These are phyloP conservation scores for Chroicocephalus ridibundus DNA, from an alignment of 2,113 vertebrate species.

Conservation along the genomic window DNA sequence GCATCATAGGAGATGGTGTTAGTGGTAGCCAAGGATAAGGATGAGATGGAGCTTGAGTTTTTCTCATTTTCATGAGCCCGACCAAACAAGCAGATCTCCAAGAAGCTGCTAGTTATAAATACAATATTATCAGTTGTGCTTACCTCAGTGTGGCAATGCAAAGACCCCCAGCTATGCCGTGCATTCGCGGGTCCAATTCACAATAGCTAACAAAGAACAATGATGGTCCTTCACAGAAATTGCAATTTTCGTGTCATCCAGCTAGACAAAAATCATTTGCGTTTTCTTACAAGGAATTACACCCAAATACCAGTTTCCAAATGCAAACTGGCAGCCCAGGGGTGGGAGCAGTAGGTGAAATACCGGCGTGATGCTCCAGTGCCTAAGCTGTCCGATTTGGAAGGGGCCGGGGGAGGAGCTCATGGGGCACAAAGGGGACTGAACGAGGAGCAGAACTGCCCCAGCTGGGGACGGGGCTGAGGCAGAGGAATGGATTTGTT, in stretches of 20 bases:
- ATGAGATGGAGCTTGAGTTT: not conserved
- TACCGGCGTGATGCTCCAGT: fast-evolving
- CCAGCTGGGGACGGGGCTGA: not conserved
- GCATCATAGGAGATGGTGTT: fast-evolving
- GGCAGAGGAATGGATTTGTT: not conserved
- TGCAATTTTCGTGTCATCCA: not conserved
- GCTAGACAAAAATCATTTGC: not conserved
- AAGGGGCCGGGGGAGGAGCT: not conserved
- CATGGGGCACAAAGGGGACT: not conserved
- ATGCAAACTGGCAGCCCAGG: not conserved
- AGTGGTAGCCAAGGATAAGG: not conserved
- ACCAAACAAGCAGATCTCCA: not conserved
- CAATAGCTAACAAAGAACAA: fast-evolving
- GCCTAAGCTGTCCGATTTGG: not conserved
- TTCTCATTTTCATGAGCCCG: not conserved
- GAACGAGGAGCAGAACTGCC: not conserved
- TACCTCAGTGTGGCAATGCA: not conserved
- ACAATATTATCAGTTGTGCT: not conserved
- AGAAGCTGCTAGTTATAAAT: not conserved
- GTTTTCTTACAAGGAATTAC: not conserved
- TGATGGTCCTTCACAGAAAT: not conserved
- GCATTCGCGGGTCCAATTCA: fast-evolving
- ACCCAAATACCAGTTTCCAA: too few species aligned
- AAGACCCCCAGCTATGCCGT: fast-evolving
- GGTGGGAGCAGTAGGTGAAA: not conserved